Base-by-base conservation (phyloP, 2,888 invertebrate genomes). In the Cryptus viduatorius region DNA sequence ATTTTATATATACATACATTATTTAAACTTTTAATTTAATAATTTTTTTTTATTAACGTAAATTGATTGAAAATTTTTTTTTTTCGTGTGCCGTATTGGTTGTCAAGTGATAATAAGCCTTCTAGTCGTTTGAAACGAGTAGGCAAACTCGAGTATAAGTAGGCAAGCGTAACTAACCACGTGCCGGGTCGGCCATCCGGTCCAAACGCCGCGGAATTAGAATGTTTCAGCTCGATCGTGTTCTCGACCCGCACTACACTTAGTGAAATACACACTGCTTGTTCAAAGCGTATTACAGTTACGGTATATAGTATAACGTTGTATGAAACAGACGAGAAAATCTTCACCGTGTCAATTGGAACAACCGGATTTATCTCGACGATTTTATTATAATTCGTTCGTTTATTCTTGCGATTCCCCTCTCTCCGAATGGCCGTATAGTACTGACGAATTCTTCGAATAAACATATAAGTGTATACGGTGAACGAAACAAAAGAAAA, bases 141-240 rank as follows among this genome's bases (percentile, higher is more conserved):
- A 65, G 10, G 65, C 42, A 42, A 65, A 19, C 65, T 84, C 86
- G 75, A 82, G 85, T 83, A 87, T 89, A 89, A 89, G 90, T 90
- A 90, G 90, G 89, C 90, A 86, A 89, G 79, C 87, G 88, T 89
- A 87, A 87, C 89, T 89, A 89, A 91, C 88, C 89, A 86, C 88
- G 50, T 46, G 61, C 61, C 61, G 14, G 56, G 50, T 29, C 46
- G 77, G 5, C 44, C n/a, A 53, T 44, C 85, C 87, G 87, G 86
- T 64, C 87, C 86, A 87, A 89, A 89, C 90, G 89, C 88, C 87
- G 89, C 88, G 87, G 89, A 89, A 91, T 91, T 89, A 89, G 89
- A 91, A 91, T 90, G 90, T 89, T 90, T 86, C 44, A 44, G 85
- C 86, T 84, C 86, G 86, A 89, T 87, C 86, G 76, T 72, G 69